A percentile compares a stretch with the other conserved stretches of the same genome.
These are phyloP conservation scores for Heliconius ethilla DNA, from an alignment of 2,888 invertebrate species.

Conservation along the genomic window DNA sequence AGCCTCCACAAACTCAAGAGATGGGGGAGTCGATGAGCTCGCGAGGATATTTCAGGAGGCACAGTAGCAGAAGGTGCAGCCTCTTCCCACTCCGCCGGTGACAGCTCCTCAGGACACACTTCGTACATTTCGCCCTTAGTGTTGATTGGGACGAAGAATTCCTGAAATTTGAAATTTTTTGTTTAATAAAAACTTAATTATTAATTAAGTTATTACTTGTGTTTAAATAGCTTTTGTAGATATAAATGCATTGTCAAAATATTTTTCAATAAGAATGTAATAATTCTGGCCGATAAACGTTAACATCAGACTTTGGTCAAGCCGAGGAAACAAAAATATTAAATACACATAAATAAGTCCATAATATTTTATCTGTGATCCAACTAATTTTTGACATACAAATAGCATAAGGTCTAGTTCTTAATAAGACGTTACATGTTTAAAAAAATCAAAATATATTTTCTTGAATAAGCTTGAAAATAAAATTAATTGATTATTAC, in stretches of 20 bases:
- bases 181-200: background rate
- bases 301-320: background rate
- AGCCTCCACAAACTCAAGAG: constrained; percentile 82
- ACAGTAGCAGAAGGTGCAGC: constrained; percentile 72
- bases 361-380: too few relatives aligned
- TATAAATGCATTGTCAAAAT: too few relatives aligned
- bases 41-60: constrained; percentile 75
- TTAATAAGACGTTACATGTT: too few relatives aligned
- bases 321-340: too few relatives aligned
- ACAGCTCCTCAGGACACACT: constrained; percentile 80
- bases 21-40: constrained; percentile 80
- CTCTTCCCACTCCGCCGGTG: constrained; percentile 79
- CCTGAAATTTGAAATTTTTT: constrained; percentile 70
- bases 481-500: too few relatives aligned
- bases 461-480: too few relatives aligned
- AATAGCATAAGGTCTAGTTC: too few relatives aligned
- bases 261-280: too few relatives aligned
- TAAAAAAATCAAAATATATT: too few relatives aligned
- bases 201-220: background rate
- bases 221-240: too few relatives aligned
- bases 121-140: constrained; percentile 89
- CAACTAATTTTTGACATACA: background rate
- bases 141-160: constrained; percentile 87
- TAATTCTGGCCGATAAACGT: background rate
- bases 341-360: too few relatives aligned